Conservation (phyloP, 2,888 invertebrate species). For the Tenthredo scrophulariae region DNA sequence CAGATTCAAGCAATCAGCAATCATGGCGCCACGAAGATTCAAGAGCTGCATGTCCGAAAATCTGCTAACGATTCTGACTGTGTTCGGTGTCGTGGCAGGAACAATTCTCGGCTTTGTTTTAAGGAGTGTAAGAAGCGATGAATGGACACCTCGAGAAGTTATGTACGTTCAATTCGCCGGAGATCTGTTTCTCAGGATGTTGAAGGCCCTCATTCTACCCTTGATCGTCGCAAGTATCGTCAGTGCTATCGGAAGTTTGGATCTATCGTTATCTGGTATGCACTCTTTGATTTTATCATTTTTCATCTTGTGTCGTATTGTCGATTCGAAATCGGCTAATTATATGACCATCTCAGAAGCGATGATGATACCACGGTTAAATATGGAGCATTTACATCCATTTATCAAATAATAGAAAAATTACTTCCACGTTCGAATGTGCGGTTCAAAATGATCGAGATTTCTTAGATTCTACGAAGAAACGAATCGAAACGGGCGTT, state of each 20-base stretch:
- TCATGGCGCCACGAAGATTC: conserved; percentile 65
- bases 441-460: too few relatives aligned
- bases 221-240: conserved; percentile 85
- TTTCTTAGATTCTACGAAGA: too few relatives aligned
- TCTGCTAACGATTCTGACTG: conserved; percentile 81
- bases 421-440: too few relatives aligned
- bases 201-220: conserved; percentile 87
- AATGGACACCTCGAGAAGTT: conserved; percentile 82
- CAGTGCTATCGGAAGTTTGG: conserved; percentile 85
- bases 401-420: too few relatives aligned
- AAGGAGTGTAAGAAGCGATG: conserved; percentile 70
- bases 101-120: conserved; percentile 80
- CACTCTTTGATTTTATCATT: neutral
- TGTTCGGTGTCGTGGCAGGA: conserved; percentile 81
- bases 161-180: conserved; percentile 87
- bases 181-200: conserved; percentile 86
- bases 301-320: neutral
- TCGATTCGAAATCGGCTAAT: too few relatives aligned
- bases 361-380: too few relatives aligned
- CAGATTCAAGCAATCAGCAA: conserved; percentile 17
- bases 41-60: conserved; percentile 75
- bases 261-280: conserved; percentile 83
- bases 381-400: too few relatives aligned
- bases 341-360: too few relatives aligned
- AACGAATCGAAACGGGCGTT: too few relatives aligned